Evolutionary conservation across 2,113 vertebrate species (phyloP).

Genomic region (Uria aalge): DNA sequence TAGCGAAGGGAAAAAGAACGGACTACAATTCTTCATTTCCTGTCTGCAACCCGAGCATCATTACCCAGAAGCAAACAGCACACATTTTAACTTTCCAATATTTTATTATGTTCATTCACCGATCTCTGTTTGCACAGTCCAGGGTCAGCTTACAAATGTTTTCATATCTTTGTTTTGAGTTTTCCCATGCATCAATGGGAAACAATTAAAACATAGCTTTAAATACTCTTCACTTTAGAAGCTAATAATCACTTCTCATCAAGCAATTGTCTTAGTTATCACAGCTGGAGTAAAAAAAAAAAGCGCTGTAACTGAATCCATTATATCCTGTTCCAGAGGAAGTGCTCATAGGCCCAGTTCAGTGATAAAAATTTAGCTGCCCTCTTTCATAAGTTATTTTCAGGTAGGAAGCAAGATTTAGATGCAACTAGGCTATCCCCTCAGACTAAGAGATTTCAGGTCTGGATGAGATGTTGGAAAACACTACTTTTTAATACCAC

Average conservation of each 20-base stretch:
- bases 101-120: background rate
- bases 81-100: background rate
- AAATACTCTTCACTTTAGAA: background rate
- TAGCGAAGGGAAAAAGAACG: background rate
- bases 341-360: background rate
- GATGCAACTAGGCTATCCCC: background rate
- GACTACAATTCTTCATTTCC: background rate
- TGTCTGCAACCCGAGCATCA: background rate
- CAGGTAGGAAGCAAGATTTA: background rate
- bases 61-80: background rate
- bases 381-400: background rate
- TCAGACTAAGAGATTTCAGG: background rate
- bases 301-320: background rate
- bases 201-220: background rate
- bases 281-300: background rate
- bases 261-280: background rate
- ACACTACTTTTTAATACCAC: background rate
- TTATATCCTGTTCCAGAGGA: background rate
- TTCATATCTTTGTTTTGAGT: background rate
- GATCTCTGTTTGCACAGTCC: fast-evolving
- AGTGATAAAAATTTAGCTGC: background rate
- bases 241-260: background rate
- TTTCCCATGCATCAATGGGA: background rate
- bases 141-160: background rate
- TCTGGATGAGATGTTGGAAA: background rate